phyloP scores from a whole-genome alignment of 2,888 invertebrate genomes.

The Zaprionus lineosus region DNA sequence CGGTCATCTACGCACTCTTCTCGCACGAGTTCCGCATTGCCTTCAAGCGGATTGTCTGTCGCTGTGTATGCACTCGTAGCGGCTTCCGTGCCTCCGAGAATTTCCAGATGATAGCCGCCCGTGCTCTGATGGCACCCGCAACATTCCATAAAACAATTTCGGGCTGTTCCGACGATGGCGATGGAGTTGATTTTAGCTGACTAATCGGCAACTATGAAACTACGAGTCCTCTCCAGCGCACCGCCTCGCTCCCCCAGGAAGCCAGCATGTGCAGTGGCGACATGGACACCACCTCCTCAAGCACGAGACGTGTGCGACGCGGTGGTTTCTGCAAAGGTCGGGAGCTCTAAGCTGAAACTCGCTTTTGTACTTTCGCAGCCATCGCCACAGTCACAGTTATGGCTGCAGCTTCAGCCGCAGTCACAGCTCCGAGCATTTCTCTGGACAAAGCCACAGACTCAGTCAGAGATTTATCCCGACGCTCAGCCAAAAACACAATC shows the following conservation, averaged over 20 bases:
- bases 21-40: constrained; percentile 97
- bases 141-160: constrained; percentile 83
- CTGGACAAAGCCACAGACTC: neutral
- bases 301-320: constrained; percentile 59
- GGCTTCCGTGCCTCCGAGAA: constrained; percentile 83
- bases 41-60: constrained; percentile 95
- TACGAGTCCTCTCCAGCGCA: constrained; percentile 69
- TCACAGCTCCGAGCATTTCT: too few species aligned
- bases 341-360: constrained; percentile 60
- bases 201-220: constrained; percentile 76
- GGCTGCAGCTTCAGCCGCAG: too few species aligned
- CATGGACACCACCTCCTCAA: constrained; percentile 22
- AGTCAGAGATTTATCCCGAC: too few species aligned
- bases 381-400: too few species aligned
- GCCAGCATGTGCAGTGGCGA: constrained; percentile 13
- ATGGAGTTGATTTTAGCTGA: constrained; percentile 81
- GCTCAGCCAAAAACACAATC: too few species aligned
- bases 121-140: constrained; percentile 81
- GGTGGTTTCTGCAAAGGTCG: constrained; percentile 78
- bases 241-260: constrained; percentile 70
- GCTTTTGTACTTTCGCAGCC: constrained; percentile 62
- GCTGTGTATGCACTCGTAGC: constrained; percentile 87
- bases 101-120: constrained; percentile 82
- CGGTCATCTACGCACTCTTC: constrained; percentile 96
- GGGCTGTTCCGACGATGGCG: constrained; percentile 81